Evolutionary conservation across 2,797 vertebrate species (phyloP).

Genomic region (Sebastes cheni): DNA sequence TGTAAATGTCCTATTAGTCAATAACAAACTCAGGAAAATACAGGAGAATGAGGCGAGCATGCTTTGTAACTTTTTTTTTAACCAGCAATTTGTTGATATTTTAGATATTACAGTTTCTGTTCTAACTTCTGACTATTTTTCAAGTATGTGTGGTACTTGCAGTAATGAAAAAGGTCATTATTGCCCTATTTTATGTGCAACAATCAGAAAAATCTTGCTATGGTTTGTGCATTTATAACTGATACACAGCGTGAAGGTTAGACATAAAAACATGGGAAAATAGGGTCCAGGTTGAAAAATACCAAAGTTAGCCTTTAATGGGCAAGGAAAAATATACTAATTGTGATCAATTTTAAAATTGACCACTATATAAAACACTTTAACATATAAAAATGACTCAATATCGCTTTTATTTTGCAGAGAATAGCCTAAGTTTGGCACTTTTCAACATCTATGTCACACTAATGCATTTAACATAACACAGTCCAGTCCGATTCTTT

Average conservation of each 20-base stretch:
- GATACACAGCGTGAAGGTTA: not conserved
- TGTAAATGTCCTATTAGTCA: conserved; percentile 4
- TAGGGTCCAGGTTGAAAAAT: too few species aligned
- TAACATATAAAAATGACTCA: not conserved
- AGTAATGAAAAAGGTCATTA: not conserved
- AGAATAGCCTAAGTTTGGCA: not conserved
- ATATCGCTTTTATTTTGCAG: not conserved
- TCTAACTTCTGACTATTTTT: not conserved
- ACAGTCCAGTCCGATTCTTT: not conserved
- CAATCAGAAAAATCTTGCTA: not conserved
- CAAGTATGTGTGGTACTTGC: not conserved
- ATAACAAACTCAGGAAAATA: not conserved
- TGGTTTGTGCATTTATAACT: not conserved
- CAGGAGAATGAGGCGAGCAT: not conserved
- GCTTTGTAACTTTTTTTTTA: not conserved
- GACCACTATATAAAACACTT: not conserved
- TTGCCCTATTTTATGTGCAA: not conserved
- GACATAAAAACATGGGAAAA: too few species aligned
- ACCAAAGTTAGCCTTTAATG: not conserved
- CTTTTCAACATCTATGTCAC: not conserved
- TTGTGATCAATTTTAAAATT: not conserved
- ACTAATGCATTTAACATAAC: not conserved
- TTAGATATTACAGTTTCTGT: not conserved
- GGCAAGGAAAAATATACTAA: not conserved
- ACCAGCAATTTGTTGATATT: not conserved